phyloP scores from a whole-genome alignment of 2,797 vertebrate species.

The Clarias pachynema region DNA sequence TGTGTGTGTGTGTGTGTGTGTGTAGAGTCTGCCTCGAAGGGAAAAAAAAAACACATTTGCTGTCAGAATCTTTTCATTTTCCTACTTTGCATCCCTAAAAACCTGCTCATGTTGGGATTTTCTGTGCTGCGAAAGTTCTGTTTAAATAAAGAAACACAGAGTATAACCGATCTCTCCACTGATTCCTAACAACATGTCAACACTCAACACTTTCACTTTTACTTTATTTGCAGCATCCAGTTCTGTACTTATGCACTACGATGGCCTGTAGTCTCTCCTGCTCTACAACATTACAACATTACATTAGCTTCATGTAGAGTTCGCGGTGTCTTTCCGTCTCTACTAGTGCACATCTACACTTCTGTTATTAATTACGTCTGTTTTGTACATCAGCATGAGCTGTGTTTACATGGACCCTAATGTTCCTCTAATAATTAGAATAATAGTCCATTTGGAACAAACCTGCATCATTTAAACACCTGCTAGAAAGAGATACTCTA shows the following conservation, averaged over 20 bases:
- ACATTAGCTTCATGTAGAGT: neutral
- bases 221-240: neutral
- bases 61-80: neutral
- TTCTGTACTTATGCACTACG: neutral
- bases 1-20: neutral
- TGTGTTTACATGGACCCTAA: no score
- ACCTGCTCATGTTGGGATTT: neutral
- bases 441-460: no score
- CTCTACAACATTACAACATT: neutral
- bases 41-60: neutral
- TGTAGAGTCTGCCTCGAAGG: neutral
- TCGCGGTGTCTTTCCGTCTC: no score
- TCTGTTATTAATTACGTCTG: no score
- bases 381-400: no score
- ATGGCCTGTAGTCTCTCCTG: neutral
- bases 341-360: no score
- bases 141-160: neutral
- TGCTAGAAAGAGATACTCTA: no score
- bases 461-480: no score
- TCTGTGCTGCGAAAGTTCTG: neutral
- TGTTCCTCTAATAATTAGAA: no score
- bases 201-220: neutral
- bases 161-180: neutral
- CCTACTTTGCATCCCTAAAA: neutral
- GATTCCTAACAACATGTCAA: neutral